phyloP scores from a whole-genome alignment of 2,113 vertebrate species.

The Melanerpes aurifrons region DNA sequence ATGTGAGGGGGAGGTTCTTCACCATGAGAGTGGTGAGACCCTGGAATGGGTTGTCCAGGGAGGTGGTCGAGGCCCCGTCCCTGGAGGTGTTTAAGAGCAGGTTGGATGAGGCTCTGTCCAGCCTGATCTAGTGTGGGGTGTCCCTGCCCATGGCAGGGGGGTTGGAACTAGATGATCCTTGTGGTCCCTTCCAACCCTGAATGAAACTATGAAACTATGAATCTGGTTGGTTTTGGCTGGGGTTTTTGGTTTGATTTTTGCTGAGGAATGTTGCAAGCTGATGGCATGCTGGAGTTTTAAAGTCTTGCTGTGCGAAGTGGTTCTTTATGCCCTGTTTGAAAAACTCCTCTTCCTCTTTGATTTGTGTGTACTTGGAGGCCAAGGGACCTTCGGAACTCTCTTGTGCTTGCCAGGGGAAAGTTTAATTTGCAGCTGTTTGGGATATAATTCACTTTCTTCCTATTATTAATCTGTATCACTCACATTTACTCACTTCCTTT shows the following conservation, averaged over 20 bases:
- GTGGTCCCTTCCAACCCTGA: too few relatives aligned
- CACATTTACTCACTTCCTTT: constrained; percentile 26
- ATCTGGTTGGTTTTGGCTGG: background rate
- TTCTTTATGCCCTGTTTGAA: background rate
- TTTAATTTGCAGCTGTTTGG: background rate
- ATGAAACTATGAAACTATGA: too few relatives aligned
- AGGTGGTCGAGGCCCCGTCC: too few relatives aligned
- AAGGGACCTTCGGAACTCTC: background rate
- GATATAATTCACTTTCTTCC: background rate
- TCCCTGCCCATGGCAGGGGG: too few relatives aligned
- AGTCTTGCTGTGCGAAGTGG: background rate
- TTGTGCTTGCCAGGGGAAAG: background rate
- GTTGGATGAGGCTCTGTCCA: too few relatives aligned
- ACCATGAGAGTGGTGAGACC: too few relatives aligned
- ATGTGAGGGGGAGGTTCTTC: too few relatives aligned
- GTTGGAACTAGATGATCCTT: too few relatives aligned
- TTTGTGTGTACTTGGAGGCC: background rate
- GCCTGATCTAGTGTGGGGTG: too few relatives aligned
- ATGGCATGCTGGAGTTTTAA: background rate
- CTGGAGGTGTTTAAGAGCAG: too few relatives aligned
- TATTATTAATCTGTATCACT: constrained; percentile 37
- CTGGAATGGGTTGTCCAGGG: too few relatives aligned
- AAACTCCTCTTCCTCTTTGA: background rate
- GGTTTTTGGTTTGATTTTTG: background rate
- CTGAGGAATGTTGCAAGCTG: background rate